These are phyloP conservation scores for Neopelma chrysocephalum DNA, from an alignment of 2,797 vertebrate species.

Conservation along the genomic window DNA sequence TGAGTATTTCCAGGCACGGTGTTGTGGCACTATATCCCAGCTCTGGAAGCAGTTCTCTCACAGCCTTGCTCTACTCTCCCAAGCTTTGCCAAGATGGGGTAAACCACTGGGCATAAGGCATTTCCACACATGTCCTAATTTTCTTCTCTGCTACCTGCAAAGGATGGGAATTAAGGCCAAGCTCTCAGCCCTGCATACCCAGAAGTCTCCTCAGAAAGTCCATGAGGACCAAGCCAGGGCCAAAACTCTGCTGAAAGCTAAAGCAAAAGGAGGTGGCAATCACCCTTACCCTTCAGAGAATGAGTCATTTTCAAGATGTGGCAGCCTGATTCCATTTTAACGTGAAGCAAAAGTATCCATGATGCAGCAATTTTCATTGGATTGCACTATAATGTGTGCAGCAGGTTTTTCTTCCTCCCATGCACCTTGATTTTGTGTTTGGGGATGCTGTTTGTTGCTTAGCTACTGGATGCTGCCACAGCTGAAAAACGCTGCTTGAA, in stretches of 20 bases:
- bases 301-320: not conserved
- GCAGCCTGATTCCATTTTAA: not conserved
- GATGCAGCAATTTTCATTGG: slow-evolving; percentile 48
- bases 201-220: not conserved
- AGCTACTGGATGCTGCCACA: slow-evolving; percentile 31
- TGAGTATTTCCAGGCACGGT: not conserved
- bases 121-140: not conserved
- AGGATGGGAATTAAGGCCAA: not conserved
- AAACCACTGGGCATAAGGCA: not conserved
- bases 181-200: not conserved
- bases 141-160: not conserved
- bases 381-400: not conserved
- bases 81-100: not conserved
- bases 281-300: not conserved
- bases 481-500: not conserved
- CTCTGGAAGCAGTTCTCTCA: not conserved
- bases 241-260: not conserved
- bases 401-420: slow-evolving; percentile 20
- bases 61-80: not conserved
- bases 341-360: not conserved
- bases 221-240: not conserved
- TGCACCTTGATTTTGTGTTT: slow-evolving; percentile 51
- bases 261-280: not conserved
- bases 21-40: not conserved
- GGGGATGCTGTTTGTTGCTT: slow-evolving; percentile 65